Evolutionary conservation across 2,888 invertebrate genomes (phyloP), one percentile per base, ranked within the genome.

Genomic region (Poecilus cupreus): DNA sequence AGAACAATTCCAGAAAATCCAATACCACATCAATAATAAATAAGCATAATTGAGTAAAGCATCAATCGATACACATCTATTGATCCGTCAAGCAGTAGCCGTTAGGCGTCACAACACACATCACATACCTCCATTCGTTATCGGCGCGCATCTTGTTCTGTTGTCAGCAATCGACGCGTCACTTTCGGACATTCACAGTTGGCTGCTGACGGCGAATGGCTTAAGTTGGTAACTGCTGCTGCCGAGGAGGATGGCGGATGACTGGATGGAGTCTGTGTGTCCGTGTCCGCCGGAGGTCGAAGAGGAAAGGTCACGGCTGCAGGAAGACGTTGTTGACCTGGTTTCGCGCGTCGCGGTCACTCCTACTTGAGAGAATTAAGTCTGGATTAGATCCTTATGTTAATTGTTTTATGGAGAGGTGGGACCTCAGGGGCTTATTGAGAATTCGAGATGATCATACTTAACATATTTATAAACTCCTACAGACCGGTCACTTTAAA

Each of bases 301-400:
- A 68, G 37, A 80, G 78, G 60, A 82, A 84, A 84, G 84, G 85
- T 85, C 85, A 85, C 80, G 83, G 84, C 82, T 84, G 60, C 83
- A 83, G 84, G 84, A 85, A 83, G 82, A 68, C 82, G 82, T 83
- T 83, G 82, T 85, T 85, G 85, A 83, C 85, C 85, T 82, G 83
- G 81, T 82, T 85, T 83, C 80, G 37, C 43, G 83, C 75, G 82
- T 43, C 20, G 76, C 46, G 24, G 43, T 72, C 72, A 46, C 72
- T 84, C 84, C 84, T 84, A 79, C 37, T 82, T 70, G 81, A 79
- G 68, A 20, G 70, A 70, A 70, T 26, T 60, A 43, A 51, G 51
- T 51, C 51, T 51, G 51, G 51, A 51, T 51, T 18, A 51, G 51
- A 51, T 51, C 18, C 51, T 16, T 51, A 82, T 78, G 81, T 82